These are phyloP conservation scores for Amiota mariae DNA, from an alignment of 2,888 invertebrate species.

Conservation along the genomic window DNA sequence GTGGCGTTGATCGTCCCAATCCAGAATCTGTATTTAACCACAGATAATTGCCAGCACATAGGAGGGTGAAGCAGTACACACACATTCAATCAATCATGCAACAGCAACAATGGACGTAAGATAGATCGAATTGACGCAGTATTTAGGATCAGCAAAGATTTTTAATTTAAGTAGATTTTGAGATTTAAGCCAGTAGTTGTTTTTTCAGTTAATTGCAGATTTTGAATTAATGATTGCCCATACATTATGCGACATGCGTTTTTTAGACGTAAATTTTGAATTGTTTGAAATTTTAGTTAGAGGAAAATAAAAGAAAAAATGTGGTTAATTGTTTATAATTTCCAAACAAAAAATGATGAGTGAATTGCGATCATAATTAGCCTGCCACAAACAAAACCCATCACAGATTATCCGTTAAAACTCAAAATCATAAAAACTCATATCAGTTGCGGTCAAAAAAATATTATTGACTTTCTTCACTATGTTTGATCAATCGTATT, in stretches of 20 bases:
- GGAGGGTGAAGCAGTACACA: slow-evolving; percentile 24
- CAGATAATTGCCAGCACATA: slow-evolving; percentile 42
- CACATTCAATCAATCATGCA: slow-evolving; percentile 27
- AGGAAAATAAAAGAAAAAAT: slow-evolving; percentile 62
- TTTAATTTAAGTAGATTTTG: too few species aligned
- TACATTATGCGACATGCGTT: not conserved
- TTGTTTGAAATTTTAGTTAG: slow-evolving; percentile 45
- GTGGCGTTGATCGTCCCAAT: slow-evolving; percentile 89
- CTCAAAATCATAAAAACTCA: too few species aligned
- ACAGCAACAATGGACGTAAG: not conserved
- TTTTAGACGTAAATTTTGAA: not conserved
- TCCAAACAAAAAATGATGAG: slow-evolving; percentile 25
- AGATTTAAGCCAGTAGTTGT: too few species aligned
- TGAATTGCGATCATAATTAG: slow-evolving; percentile 24
- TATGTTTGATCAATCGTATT: too few species aligned
- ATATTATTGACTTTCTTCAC: too few species aligned
- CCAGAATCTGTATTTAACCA: slow-evolving; percentile 85
- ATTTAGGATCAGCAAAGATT: too few species aligned
- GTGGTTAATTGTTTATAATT: slow-evolving; percentile 56
- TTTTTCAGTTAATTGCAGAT: too few species aligned
- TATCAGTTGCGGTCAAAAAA: too few species aligned
- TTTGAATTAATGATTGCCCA: too few species aligned
- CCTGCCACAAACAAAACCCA: too few species aligned
- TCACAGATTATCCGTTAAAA: not conserved
- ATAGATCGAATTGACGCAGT: too few species aligned